Base-by-base conservation (phyloP, 2,888 invertebrate species). In the Neoitamus cyanurus region DNA sequence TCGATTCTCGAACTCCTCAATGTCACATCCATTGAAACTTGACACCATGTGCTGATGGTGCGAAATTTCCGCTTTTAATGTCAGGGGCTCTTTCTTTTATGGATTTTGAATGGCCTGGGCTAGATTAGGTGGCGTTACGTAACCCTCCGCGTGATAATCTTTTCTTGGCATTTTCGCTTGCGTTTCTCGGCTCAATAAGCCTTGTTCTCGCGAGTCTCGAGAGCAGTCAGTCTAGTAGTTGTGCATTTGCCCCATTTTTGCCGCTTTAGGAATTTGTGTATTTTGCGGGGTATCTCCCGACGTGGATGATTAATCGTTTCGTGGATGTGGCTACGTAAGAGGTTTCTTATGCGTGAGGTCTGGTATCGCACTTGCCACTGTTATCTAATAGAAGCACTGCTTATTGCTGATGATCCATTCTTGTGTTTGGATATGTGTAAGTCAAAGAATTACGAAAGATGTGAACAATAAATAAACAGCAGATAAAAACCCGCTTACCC, bases 11-110 rank as follows among this genome's bases (percentile, higher is more conserved):
- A 48, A 78, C 46, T 31, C 30, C n/a, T 48, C 78, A 78, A 78
- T 78, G 78, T 78, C 78, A 58, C 58, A 58, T 78, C 78, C n/a
- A 48, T 15, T 58, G 42, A 48, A 78, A 58, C 48, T 58, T 78
- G 30, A 48, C 58, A 78, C 48, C 48, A 78, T 78, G 78, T 78
- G 78, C 78, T 78, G 78, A 78, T 78, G 48, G 58, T 78, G 78
- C 78, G 37, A 78, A 78, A 78, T 78, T 77, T 25, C 30, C 48
- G 48, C 15, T 78, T 78, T 58, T 78, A 78, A 78, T 78, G 78
- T 78, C 78, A 78, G 48, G 78, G 78, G 13, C 46, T 48, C 46
- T 42, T 20, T 58, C 31, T 78, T 48, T 30, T 46, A 25, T 28
- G 15, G 30, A 78, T 30, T 78, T 46, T 58, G 34, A 46, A 25